Conservation (phyloP, 2,888 invertebrate species). For the Isoperla grammatica region DNA sequence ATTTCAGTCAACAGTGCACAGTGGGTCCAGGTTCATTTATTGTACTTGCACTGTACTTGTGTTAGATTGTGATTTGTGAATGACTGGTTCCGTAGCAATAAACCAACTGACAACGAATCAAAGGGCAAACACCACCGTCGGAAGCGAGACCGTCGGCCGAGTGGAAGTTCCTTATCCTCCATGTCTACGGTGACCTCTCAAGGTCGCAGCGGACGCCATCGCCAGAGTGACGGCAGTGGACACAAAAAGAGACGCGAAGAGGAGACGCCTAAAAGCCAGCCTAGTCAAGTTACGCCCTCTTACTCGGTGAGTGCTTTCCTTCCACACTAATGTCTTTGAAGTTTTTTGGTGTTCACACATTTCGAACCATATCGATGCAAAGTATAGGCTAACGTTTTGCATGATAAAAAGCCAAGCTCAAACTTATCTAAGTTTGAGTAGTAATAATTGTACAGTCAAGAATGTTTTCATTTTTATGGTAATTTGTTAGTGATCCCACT, state of each 20-base stretch:
- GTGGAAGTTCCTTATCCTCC: conserved; percentile 42
- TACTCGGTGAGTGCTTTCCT: neutral
- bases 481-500: too few species aligned
- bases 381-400: too few species aligned
- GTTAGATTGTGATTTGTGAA: too few species aligned
- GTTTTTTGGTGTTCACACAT: too few species aligned
- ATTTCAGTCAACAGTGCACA: too few species aligned
- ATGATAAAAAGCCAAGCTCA: too few species aligned
- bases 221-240: conserved; percentile 12
- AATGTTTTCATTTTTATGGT: too few species aligned
- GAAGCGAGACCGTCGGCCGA: conserved; percentile 41
- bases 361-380: too few species aligned
- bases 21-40: too few species aligned
- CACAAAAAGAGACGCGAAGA: neutral
- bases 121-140: conserved; percentile 18
- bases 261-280: neutral
- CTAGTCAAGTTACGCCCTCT: conserved; percentile 23
- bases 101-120: neutral
- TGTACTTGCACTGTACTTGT: too few species aligned
- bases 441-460: too few species aligned
- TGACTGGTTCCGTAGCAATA: neutral
- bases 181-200: conserved; percentile 42
- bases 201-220: conserved; percentile 33
- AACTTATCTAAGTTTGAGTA: too few species aligned
- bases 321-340: neutral